Conservation (phyloP, 92 coral and sea anemone species). For the Epizoanthus stellaris region DNA sequence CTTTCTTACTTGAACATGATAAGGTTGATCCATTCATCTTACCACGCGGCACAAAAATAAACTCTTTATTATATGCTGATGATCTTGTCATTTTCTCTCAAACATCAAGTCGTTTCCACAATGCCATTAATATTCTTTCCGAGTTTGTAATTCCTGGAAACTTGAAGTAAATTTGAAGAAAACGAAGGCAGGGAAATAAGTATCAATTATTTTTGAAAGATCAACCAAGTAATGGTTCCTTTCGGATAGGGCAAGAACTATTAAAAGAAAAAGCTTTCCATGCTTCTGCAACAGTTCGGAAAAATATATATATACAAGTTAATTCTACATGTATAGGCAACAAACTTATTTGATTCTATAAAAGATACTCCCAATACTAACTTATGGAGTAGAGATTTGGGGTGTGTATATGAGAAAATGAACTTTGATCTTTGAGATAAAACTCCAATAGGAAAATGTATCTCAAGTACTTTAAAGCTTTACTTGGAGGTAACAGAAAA, state of each 20-base stretch:
- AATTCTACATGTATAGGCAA: neutral
- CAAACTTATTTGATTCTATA: conserved; percentile 19
- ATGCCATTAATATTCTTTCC: neutral
- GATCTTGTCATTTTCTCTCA: neutral
- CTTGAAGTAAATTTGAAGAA: neutral
- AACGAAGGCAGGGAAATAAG: neutral
- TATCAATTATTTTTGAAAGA: neutral
- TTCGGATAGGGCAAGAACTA: neutral
- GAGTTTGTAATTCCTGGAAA: neutral
- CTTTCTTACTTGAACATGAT: too few species aligned
- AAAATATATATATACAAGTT: neutral
- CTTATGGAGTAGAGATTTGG: conserved; percentile 25
- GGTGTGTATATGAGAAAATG: conserved; percentile 26
- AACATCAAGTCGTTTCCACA: neutral
- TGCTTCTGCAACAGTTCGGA: neutral
- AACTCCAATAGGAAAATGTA: neutral
- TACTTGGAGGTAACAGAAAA: conserved; percentile 26
- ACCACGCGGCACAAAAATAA: too few species aligned
- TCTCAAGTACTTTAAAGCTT: neutral
- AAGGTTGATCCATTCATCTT: too few species aligned
- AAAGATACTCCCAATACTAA: conserved; percentile 6
- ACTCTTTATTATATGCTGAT: too few species aligned
- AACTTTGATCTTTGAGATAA: conserved; percentile 26
- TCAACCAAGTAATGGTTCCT: neutral
- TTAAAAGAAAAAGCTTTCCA: neutral